These are phyloP conservation scores for Dasyurus viverrinus DNA, from an alignment of 2,113 vertebrate species.

Conservation along the genomic window DNA sequence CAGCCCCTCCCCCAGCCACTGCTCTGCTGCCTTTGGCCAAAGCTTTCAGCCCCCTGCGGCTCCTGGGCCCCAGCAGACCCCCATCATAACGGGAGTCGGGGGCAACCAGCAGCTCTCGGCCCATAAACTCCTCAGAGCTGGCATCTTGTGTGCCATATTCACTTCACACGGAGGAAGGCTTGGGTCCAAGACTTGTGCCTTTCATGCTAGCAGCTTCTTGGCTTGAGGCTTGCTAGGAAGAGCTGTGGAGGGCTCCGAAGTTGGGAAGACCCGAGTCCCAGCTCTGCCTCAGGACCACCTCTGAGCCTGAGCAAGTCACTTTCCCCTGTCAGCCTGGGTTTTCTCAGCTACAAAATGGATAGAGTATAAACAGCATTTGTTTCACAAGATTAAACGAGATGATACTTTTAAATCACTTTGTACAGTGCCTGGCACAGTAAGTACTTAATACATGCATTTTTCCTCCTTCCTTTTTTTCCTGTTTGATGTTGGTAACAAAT, in stretches of 20 bases:
- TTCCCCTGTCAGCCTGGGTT: not conserved
- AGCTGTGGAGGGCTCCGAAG: not conserved
- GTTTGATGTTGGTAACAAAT: not conserved
- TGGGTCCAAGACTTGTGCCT: not conserved
- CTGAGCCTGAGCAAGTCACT: not conserved
- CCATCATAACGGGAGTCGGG: not conserved
- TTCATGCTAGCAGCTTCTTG: not conserved
- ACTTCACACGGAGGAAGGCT: not conserved
- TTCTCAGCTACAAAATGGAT: not conserved
- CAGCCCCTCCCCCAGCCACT: no score
- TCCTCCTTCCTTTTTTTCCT: not conserved
- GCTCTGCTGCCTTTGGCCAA: rapidly evolving
- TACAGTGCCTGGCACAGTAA: not conserved
- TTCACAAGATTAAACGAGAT: not conserved
- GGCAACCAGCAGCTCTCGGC: not conserved
- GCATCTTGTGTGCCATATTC: not conserved
- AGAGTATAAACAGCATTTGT: not conserved
- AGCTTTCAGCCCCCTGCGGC: not conserved
- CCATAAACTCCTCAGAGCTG: not conserved
- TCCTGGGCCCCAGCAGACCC: not conserved
- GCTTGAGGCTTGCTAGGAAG: not conserved
- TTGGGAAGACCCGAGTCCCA: not conserved
- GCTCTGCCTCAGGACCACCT: not conserved
- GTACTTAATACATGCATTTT: not conserved
- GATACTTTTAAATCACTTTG: not conserved